Base-by-base conservation (phyloP, 2,797 vertebrate species). In the Graptemys geographica region DNA sequence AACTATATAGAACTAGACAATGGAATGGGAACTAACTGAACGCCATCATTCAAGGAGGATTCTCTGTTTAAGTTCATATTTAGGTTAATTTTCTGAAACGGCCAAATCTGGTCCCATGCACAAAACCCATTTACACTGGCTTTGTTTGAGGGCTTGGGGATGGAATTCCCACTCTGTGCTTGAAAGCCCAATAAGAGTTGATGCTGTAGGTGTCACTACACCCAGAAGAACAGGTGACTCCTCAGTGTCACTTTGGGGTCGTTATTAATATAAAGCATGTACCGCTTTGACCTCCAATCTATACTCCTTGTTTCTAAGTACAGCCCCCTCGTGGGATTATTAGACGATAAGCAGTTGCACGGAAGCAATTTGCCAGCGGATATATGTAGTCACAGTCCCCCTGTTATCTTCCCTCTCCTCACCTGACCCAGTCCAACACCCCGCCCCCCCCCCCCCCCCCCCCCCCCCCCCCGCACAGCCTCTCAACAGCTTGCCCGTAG, bases 301-400 rank as follows among this genome's bases (percentile, higher is more conserved):
- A 2, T 79, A 69, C 27, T 91, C 21, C 33, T 84, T 89, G 47
- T 87, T 80, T 37, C 23, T 87, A 90, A 87, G 47, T 27, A 87
- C 3, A 78, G 80, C 87, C 47, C 44, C 11, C n/a, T 53, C 13
- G 11, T 2, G 8, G 74, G 33, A 55, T 44, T 25, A 31, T n/a
- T 86, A 86, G 18, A 8, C 59, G 25, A 65, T 11, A 55, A 86
- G 62, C 79, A 86, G 79, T 12, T 0, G 0, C 2, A 2, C 4
- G 4, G 79, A 16, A 79, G 5, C 65, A 72, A 10, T 72, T 69
- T 37, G 62, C 62, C 33, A 69, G 33, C 9, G 62, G 62, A n/a
- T 69, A 8, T 69, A 16, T 15, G 31, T 62, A 69, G 33, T 69
- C 2, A 9, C 33, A 69, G 62, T 37, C 55, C 21, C 55, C 25